phyloP scores from a whole-genome alignment of 2,797 vertebrate genomes.

The Leptoclinus maculatus region DNA sequence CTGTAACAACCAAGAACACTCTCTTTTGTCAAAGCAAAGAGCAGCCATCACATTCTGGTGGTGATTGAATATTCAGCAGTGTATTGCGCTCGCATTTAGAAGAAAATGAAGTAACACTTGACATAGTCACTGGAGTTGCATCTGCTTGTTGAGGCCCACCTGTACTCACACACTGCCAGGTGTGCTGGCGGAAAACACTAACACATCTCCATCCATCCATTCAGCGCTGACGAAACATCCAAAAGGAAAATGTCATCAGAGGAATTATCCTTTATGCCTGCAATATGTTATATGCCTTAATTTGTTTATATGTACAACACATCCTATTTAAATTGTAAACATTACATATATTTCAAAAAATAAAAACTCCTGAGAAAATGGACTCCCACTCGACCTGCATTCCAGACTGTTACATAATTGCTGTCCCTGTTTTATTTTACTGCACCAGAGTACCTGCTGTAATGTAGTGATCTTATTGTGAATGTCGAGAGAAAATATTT shows the following conservation, averaged over 20 bases:
- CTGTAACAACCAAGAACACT: slow-evolving; percentile 70
- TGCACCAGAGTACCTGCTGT: slow-evolving; percentile 39
- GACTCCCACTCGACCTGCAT: slow-evolving; percentile 56
- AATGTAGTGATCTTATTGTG: slow-evolving; percentile 33
- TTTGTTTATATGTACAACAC: slow-evolving; percentile 13
- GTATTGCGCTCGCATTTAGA: slow-evolving; percentile 26
- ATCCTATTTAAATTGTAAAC: slow-evolving; percentile 22
- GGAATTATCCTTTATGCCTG: slow-evolving; percentile 19
- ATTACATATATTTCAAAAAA: slow-evolving; percentile 9
- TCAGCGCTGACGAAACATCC: slow-evolving; percentile 39
- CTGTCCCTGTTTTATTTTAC: slow-evolving; percentile 48
- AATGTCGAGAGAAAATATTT: slow-evolving; percentile 24
- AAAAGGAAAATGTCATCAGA: slow-evolving; percentile 8
- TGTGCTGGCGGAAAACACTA: slow-evolving; percentile 43
- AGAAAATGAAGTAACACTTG: slow-evolving; percentile 62
- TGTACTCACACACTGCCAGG: slow-evolving; percentile 55
- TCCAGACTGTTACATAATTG: slow-evolving; percentile 52
- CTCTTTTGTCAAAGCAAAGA: slow-evolving; percentile 58
- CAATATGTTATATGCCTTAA: slow-evolving; percentile 8
- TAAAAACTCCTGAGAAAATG: slow-evolving; percentile 27
- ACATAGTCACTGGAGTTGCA: slow-evolving; percentile 46
- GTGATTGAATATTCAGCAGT: slow-evolving; percentile 40
- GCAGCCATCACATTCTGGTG: slow-evolving; percentile 39
- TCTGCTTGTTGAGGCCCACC: slow-evolving; percentile 57
- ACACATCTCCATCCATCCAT: slow-evolving; percentile 25